Evolutionary conservation across 2,113 vertebrate genomes (phyloP), one percentile per base, ranked within the genome.

Genomic region (Callipepla squamata): DNA sequence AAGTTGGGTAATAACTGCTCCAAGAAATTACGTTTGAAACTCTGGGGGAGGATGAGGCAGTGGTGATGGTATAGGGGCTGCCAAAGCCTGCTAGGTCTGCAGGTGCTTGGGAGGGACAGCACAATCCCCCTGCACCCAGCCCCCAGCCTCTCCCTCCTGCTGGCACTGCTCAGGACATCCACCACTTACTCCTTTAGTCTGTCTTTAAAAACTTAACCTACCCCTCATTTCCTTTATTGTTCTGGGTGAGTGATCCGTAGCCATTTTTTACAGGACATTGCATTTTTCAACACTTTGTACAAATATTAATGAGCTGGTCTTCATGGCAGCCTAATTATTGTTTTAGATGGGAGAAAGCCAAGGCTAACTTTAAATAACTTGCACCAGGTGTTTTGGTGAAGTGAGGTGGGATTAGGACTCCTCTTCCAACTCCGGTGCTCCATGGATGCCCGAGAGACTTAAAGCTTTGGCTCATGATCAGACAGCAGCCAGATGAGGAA

Each of bases 281-380:
- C 47, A 61, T 85, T 93, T 96, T 94, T 91, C 89, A 94, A 85
- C 75, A 85, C 59, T 53, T 82, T 21, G 10, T 77, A 72, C 84
- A 92, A 89, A 85, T 89, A 85, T 70, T 82, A 94, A 85, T 63
- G 51, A 74, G 45, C 62, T 2, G 22, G 42, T 85, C 55, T 87
- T 83, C 81, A 87, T 1, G 59, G 57, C 5, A 0, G 61, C 85
- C 72, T 83, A 80, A 82, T 90, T 89, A 80, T 87, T 92, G 87
- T 89, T 94, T 96, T 91, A 83, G 69, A 75, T 32, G 44, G 68
- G 72, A 57, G 13, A 80, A 93, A 94, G 72, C 34, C 59, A 91
- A 91, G 51, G 80, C 42, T 83, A 89, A 95, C 50, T 85, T 85
- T 70, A 82, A 93, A 72, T 51, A 87, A 77, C 34, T 89, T 92